Evolutionary conservation across 1,140 invertebrate species (phyloP).

Genomic region (Hesperophylax magnus): DNA sequence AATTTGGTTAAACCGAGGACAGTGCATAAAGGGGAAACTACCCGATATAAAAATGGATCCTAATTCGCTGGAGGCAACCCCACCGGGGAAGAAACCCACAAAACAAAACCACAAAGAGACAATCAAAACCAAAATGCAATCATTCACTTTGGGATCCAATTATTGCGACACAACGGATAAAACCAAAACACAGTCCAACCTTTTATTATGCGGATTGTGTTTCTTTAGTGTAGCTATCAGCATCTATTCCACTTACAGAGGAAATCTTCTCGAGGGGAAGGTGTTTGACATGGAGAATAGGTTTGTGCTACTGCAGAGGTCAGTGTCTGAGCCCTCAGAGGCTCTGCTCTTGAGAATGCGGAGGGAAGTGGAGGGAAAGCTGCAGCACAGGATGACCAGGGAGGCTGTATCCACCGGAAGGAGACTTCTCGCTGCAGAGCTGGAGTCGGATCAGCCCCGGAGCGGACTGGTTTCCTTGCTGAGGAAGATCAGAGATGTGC

Average conservation of each 20-base stretch:
- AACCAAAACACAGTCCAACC: constrained; percentile 36
- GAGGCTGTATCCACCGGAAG: constrained; percentile 52
- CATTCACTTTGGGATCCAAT: constrained; percentile 13
- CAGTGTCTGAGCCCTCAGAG: constrained; percentile 50
- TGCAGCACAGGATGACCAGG: constrained; percentile 53
- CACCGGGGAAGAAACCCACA: constrained; percentile 11
- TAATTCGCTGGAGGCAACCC: neutral
- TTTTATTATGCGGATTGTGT: constrained; percentile 52
- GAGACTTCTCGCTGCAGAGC: constrained; percentile 48
- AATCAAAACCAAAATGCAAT: constrained; percentile 40
- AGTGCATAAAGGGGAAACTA: neutral
- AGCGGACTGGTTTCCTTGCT: constrained; percentile 40
- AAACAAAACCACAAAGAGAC: constrained; percentile 35
- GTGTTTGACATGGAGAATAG: constrained; percentile 46
- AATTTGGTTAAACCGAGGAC: constrained; percentile 9
- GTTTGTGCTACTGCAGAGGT: constrained; percentile 47
- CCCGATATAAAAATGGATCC: constrained; percentile 38
- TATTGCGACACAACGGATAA: constrained; percentile 16
- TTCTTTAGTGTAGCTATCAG: constrained; percentile 52
- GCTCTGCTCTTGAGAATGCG: constrained; percentile 47
- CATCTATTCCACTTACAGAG: constrained; percentile 50
- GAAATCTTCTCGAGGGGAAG: constrained; percentile 49
- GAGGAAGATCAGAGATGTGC: constrained; percentile 51
- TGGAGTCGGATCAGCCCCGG: constrained; percentile 38
- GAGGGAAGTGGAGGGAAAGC: constrained; percentile 48